Evolutionary conservation across 2,113 vertebrate genomes (phyloP).

Genomic region (Zosterops lateralis): DNA sequence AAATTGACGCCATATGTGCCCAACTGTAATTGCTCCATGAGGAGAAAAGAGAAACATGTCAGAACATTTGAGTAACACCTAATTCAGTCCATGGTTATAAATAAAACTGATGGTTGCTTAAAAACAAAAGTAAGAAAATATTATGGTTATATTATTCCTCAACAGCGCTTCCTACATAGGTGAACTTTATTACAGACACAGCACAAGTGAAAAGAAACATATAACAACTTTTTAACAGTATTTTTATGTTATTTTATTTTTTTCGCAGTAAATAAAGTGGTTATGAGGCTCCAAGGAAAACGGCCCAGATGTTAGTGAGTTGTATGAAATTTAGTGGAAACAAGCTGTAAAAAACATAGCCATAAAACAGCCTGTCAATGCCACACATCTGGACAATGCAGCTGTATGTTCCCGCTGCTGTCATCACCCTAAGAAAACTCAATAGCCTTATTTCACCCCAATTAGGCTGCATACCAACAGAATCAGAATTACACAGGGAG

Average conservation of each 20-base stretch:
- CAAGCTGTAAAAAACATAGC: slow-evolving; percentile 80
- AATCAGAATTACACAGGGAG: slow-evolving; percentile 42
- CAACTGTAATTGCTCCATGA: slow-evolving; percentile 65
- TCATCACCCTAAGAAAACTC: slow-evolving; percentile 77
- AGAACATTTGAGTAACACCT: slow-evolving; percentile 75
- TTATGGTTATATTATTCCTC: slow-evolving; percentile 60
- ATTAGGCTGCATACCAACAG: slow-evolving; percentile 75
- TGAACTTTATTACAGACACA: slow-evolving; percentile 68
- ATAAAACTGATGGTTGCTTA: slow-evolving; percentile 70
- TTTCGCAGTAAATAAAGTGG: slow-evolving; percentile 79
- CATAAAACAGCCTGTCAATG: slow-evolving; percentile 80
- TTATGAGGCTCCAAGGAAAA: slow-evolving; percentile 78
- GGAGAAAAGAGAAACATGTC: slow-evolving; percentile 71
- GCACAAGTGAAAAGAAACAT: slow-evolving; percentile 65
- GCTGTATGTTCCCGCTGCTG: slow-evolving; percentile 76
- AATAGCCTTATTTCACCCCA: slow-evolving; percentile 81
- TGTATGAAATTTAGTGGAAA: slow-evolving; percentile 82
- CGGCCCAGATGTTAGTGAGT: slow-evolving; percentile 78
- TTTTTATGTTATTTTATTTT: slow-evolving; percentile 75
- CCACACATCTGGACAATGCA: slow-evolving; percentile 82
- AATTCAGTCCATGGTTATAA: slow-evolving; percentile 73
- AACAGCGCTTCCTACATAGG: slow-evolving; percentile 55
- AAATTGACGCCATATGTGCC: slow-evolving; percentile 76
- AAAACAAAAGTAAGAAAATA: slow-evolving; percentile 72
- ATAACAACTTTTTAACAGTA: slow-evolving; percentile 68